Evolutionary conservation across 2,888 invertebrate genomes (phyloP).

Genomic region (Vannuccia rotundouncinata): DNA sequence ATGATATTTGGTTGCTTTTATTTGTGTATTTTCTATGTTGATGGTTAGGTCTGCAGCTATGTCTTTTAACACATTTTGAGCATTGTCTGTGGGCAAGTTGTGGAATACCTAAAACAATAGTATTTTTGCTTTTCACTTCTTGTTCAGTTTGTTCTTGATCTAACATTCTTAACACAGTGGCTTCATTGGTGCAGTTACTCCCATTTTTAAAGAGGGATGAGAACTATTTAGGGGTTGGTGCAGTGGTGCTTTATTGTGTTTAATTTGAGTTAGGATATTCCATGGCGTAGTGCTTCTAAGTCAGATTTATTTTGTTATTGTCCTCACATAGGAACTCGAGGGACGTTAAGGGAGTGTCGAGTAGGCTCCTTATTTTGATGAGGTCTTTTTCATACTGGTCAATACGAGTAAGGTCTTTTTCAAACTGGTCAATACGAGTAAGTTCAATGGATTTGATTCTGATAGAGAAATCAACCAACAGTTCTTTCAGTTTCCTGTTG

Average conservation of each 20-base stretch:
- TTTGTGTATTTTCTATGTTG: slow-evolving; percentile 23
- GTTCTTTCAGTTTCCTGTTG: slow-evolving; percentile 17
- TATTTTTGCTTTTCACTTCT: slow-evolving; percentile 23
- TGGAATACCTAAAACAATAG: slow-evolving; percentile 3
- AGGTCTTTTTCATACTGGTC: slow-evolving; percentile 10
- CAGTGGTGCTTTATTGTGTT: slow-evolving; percentile 18
- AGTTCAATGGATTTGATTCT: slow-evolving; percentile 16
- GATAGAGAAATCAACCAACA: slow-evolving; percentile 13
- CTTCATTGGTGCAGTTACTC: slow-evolving; percentile 17
- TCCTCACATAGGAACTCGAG: background rate
- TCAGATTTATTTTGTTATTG: slow-evolving; percentile 10
- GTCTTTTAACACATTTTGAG: slow-evolving; percentile 7
- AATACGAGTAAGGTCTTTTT: slow-evolving; percentile 16
- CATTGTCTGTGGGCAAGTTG: slow-evolving; percentile 13
- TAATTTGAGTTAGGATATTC: slow-evolving; percentile 18
- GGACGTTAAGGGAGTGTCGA: slow-evolving; percentile 11
- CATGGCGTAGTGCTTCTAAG: slow-evolving; percentile 26
- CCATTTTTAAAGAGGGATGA: slow-evolving; percentile 21
- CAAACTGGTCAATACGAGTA: slow-evolving; percentile 20
- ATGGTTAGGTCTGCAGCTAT: slow-evolving; percentile 16
- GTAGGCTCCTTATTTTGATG: slow-evolving; percentile 9
- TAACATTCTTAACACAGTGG: slow-evolving; percentile 24
- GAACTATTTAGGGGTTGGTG: background rate
- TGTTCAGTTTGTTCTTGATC: slow-evolving; percentile 26
- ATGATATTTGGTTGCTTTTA: slow-evolving; percentile 24